Evolutionary conservation across 2,888 invertebrate species (phyloP).

Genomic region (Lingula anatina): DNA sequence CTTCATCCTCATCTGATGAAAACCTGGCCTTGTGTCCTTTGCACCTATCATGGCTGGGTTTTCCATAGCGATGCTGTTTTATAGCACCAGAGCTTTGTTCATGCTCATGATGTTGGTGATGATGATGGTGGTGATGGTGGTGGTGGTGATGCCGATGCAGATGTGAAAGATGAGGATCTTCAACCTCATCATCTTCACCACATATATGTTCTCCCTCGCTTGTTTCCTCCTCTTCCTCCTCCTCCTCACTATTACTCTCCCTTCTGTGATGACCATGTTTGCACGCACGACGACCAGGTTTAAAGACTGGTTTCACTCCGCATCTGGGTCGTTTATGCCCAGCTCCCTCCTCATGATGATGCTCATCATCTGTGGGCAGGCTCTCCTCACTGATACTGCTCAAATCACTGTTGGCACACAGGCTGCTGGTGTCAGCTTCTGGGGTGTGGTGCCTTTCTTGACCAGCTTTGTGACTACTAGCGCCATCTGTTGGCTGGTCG

Average conservation of each 20-base stretch:
- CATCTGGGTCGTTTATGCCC: too few relatives aligned
- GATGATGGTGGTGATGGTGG: not conserved
- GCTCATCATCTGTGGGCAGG: too few relatives aligned
- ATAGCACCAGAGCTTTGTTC: not conserved
- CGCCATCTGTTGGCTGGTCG: too few relatives aligned
- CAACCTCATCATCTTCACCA: conserved; percentile 17
- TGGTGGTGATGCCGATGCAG: not conserved
- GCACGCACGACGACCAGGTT: too few relatives aligned
- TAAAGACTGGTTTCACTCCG: too few relatives aligned
- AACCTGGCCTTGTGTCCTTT: conserved; percentile 6
- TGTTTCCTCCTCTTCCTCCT: conserved; percentile 9
- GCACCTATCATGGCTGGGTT: not conserved
- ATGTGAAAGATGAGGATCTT: too few relatives aligned
- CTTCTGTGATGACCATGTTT: too few relatives aligned
- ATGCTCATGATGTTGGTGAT: not conserved
- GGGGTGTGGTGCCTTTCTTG: too few relatives aligned
- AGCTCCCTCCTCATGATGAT: too few relatives aligned
- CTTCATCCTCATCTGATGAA: conserved; percentile 18
- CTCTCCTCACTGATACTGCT: conserved; percentile 41
- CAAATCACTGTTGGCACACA: conserved; percentile 32
- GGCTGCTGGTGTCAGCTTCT: conserved; percentile 9
- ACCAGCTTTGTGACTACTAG: too few relatives aligned
- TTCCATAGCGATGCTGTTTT: not conserved
- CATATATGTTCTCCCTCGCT: conserved; percentile 10
- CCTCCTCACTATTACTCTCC: conserved; percentile 5